Evolutionary conservation across 2,888 invertebrate species (phyloP).

Genomic region (Eupithecia vulgata): DNA sequence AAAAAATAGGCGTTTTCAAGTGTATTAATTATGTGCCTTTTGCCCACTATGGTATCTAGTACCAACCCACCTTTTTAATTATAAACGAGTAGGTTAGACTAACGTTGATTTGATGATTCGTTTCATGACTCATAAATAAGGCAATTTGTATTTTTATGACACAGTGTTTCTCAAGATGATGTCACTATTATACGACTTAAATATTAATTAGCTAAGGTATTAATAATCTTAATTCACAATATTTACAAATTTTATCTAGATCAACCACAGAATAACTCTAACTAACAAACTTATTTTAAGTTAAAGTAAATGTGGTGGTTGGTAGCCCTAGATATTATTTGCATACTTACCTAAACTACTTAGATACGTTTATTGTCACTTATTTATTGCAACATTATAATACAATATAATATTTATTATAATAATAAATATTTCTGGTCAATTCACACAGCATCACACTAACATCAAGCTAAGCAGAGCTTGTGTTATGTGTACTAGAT

Average conservation of each 20-base stretch:
- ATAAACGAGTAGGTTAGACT: constrained; percentile 5
- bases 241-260: background rate
- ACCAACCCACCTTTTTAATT: background rate
- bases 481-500: no score
- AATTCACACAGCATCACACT: no score
- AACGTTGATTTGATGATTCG: background rate
- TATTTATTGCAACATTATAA: no score
- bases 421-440: no score
- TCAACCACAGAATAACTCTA: background rate
- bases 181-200: background rate
- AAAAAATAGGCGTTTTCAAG: background rate
- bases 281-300: background rate
- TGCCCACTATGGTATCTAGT: background rate
- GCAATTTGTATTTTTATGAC: constrained; percentile 32
- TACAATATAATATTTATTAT: no score
- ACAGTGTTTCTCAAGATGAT: constrained; percentile 13
- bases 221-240: background rate
- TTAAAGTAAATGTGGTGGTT: background rate
- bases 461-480: no score
- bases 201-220: background rate
- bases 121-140: constrained; percentile 31
- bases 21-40: background rate
- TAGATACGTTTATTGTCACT: no score
- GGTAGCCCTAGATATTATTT: no score
- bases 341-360: no score